These are phyloP conservation scores for Globia sparganii DNA, from an alignment of 2,888 invertebrate genomes.

Conservation along the genomic window DNA sequence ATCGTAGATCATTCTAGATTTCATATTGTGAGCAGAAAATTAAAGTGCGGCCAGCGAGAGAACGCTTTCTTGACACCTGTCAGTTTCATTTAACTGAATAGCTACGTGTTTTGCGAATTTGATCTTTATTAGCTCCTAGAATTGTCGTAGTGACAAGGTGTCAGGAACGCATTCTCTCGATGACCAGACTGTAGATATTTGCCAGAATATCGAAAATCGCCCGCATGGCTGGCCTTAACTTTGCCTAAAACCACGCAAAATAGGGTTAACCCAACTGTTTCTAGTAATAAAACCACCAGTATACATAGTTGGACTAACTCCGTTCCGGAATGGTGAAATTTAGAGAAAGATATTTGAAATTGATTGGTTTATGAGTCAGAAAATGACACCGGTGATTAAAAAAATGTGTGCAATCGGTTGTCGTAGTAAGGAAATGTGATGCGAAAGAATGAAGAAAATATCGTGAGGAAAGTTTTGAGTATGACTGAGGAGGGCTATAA, in stretches of 20 bases:
- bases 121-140: not conserved
- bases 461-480: too few relatives aligned
- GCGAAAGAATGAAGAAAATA: too few relatives aligned
- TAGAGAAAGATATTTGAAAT: not conserved
- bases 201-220: not conserved
- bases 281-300: not conserved
- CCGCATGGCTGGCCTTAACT: not conserved
- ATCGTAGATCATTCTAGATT: not conserved
- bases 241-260: not conserved
- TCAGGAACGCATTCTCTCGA: too few relatives aligned
- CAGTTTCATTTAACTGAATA: not conserved
- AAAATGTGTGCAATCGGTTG: not conserved
- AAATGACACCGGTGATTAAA: not conserved
- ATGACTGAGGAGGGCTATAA: too few relatives aligned
- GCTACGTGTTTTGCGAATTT: not conserved
- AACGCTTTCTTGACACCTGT: not conserved
- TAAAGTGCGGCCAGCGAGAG: not conserved
- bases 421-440: not conserved
- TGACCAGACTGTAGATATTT: not conserved
- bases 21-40: not conserved
- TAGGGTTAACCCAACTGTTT: not conserved
- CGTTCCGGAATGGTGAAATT: not conserved
- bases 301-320: not conserved
- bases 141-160: not conserved
- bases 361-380: not conserved